Evolutionary conservation across 2,797 vertebrate genomes (phyloP).

Genomic region (Lepidocolaptes lacrymiger): DNA sequence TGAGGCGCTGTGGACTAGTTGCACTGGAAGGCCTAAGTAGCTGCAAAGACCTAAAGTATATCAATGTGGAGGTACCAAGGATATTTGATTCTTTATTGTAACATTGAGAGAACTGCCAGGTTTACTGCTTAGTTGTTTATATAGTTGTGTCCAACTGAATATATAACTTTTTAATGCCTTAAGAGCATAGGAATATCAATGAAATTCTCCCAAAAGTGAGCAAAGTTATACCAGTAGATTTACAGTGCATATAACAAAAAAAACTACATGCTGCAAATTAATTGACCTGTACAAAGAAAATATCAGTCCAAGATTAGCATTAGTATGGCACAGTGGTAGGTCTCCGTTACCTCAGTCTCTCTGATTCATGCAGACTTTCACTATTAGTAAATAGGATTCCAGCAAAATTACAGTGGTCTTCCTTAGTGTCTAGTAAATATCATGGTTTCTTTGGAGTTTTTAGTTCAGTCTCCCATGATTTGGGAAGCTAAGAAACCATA

Average conservation of each 20-base stretch:
- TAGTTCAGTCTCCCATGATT: background rate
- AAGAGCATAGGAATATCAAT: background rate
- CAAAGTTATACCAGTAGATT: background rate
- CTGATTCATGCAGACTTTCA: background rate
- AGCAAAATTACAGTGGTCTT: background rate
- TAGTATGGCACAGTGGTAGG: background rate
- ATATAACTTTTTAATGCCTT: background rate
- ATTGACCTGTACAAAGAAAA: background rate
- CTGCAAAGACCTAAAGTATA: constrained; percentile 81
- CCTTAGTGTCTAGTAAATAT: background rate
- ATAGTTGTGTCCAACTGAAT: background rate
- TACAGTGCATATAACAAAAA: background rate
- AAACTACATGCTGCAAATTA: background rate
- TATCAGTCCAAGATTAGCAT: background rate
- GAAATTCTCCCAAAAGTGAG: background rate
- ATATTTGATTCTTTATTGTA: background rate
- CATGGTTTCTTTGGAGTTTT: background rate
- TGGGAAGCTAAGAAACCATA: accelerated
- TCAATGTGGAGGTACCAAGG: constrained; percentile 85
- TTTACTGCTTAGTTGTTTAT: background rate
- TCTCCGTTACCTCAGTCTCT: background rate
- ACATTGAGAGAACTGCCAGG: background rate
- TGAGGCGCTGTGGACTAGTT: constrained; percentile 85
- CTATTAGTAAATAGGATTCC: background rate
- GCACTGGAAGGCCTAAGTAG: constrained; percentile 82